Percentiles rank a stretch among this genome's conserved stretches.
Evolutionary conservation across 2,888 invertebrate species (phyloP).

Genomic region (Parochlus steinenii): DNA sequence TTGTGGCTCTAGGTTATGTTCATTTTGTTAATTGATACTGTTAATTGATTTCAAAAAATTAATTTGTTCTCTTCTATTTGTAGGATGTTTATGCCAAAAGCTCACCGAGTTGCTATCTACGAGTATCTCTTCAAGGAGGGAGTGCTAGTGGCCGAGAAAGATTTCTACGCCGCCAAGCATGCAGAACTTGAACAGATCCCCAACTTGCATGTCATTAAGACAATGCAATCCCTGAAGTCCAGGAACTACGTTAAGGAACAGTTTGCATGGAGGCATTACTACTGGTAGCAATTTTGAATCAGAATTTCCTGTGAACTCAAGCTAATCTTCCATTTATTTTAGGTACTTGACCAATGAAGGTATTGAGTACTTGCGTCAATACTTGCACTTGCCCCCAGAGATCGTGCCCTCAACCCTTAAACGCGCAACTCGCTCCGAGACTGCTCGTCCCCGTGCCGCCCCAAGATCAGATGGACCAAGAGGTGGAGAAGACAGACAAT

Average conservation of each 20-base stretch:
- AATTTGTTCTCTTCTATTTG: too few relatives aligned
- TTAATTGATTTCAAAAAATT: too few relatives aligned
- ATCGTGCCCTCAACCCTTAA: constrained; percentile 97
- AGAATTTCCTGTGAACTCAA: constrained; percentile 3
- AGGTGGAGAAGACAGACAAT: constrained; percentile 65
- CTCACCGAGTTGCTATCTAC: constrained; percentile 89
- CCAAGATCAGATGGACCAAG: constrained; percentile 51
- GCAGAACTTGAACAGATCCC: constrained; percentile 88
- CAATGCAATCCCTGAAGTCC: constrained; percentile 91
- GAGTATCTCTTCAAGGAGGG: constrained; percentile 98
- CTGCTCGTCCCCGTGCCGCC: constrained; percentile 58
- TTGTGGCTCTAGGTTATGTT: too few relatives aligned
- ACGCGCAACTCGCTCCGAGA: constrained; percentile 72
- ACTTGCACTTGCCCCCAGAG: constrained; percentile 93
- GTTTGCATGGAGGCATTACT: constrained; percentile 99
- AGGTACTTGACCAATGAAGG: constrained; percentile 95
- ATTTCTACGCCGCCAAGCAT: constrained; percentile 95
- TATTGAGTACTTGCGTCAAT: constrained; percentile 88
- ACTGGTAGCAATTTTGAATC: constrained; percentile 56
- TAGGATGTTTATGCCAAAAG: constrained; percentile 99
- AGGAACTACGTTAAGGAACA: constrained; percentile 97
- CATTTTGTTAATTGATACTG: too few relatives aligned
- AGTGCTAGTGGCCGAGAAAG: constrained; percentile 98
- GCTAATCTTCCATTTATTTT: constrained; percentile 14
- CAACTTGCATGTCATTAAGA: constrained; percentile 97